These are phyloP conservation scores for Epinephelus coioides DNA, from an alignment of 2,797 vertebrate species.

Conservation along the genomic window DNA sequence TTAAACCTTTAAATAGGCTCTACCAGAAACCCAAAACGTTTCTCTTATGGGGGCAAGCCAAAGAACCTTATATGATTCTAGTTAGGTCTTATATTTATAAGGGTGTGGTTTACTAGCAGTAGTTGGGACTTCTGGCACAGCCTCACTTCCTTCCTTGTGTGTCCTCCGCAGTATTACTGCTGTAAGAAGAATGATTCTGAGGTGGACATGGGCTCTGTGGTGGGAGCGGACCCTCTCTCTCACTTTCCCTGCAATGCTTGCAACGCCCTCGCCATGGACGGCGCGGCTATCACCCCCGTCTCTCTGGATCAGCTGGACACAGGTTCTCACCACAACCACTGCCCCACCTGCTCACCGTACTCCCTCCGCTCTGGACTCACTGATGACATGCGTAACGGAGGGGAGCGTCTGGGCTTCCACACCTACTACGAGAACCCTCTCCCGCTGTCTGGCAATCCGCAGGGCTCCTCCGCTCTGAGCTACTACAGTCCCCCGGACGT, in stretches of 20 bases:
- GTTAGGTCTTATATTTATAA: too few species aligned
- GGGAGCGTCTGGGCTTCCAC: conserved; percentile 90
- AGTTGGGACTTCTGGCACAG: not conserved
- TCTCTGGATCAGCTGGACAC: conserved; percentile 77
- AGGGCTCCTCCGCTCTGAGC: conserved; percentile 87
- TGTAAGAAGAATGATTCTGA: conserved; percentile 93
- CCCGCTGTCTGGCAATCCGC: conserved; percentile 82
- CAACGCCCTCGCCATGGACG: conserved; percentile 89
- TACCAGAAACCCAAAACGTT: too few species aligned
- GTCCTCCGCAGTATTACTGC: conserved; percentile 92
- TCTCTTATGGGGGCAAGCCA: too few species aligned
- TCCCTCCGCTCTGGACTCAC: conserved; percentile 85
- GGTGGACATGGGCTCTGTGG: conserved; percentile 85
- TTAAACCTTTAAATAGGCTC: too few species aligned
- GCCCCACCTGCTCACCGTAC: conserved; percentile 91
- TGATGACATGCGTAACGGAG: conserved; percentile 91
- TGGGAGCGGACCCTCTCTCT: conserved; percentile 78
- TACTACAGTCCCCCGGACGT: conserved; percentile 83
- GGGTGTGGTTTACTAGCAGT: not conserved
- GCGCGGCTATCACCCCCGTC: conserved; percentile 81
- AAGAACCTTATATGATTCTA: too few species aligned
- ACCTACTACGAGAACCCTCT: conserved; percentile 91
- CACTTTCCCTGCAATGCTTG: conserved; percentile 93
- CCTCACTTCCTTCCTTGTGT: not conserved
- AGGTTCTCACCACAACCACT: conserved; percentile 77